These are phyloP conservation scores for Fulica atra DNA, from an alignment of 2,113 vertebrate genomes.

Conservation along the genomic window DNA sequence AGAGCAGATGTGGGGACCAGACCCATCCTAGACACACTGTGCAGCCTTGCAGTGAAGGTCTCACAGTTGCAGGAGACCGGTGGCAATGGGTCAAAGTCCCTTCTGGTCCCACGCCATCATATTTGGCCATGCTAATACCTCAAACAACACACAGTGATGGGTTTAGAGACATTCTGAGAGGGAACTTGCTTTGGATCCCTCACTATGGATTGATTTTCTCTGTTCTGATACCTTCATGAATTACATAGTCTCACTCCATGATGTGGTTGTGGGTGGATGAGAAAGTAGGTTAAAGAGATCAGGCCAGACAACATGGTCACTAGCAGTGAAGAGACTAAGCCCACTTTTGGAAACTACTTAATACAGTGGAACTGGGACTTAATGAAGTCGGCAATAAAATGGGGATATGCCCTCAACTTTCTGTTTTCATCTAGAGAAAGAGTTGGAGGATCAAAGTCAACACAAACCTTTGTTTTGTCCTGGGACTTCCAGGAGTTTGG, in stretches of 20 bases:
- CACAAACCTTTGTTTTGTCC: neutral
- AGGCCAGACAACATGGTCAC: neutral
- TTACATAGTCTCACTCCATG: neutral
- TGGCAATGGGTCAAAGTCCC: neutral
- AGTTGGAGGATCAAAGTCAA: neutral
- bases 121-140: neutral
- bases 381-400: neutral
- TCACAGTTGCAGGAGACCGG: neutral
- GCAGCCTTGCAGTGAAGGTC: neutral
- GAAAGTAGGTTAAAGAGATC: neutral
- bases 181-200: neutral
- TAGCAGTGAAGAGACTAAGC: neutral
- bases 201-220: neutral
- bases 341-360: neutral
- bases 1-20: neutral
- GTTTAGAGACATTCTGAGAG: neutral
- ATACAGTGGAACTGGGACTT: neutral
- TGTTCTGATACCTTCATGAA: neutral
- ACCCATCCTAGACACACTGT: neutral
- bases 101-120: neutral
- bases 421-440: neutral
- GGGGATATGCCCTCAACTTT: neutral
- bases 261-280: rapidly evolving
- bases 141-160: neutral
- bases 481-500: neutral